Base-by-base conservation (phyloP, 2,888 invertebrate genomes). In the Neuroscelio doddi region DNA sequence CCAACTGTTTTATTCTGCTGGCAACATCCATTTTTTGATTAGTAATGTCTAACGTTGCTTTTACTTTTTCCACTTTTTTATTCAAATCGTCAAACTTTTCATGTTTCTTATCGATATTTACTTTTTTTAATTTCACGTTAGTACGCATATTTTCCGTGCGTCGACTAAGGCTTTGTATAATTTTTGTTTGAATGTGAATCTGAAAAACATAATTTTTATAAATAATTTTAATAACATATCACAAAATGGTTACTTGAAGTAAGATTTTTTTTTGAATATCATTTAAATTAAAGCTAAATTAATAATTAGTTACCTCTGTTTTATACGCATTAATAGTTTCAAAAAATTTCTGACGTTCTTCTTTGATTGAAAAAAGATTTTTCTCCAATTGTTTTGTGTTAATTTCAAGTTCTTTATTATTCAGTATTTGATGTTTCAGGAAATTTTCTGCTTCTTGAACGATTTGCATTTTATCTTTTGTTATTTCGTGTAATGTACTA, bases 361-460 rank as follows among this genome's bases (percentile, higher is more conserved):
- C 72, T 32, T 86, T 83, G 0, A 77, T 70, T 27, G 79, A 70
- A 17, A 80, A 74, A 50, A 88, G 84, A 45, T 82, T 80, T 52
- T 82, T 84, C 38, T 86, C 81, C 1, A 85, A 68, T 26, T 72
- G 73, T 71, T 81, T 78, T 71, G 86, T 86, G 36, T 85, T 83
- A 0, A 85, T 80, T 47, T 82, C 77, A 0, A 87, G 78, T 50
- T 89, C 87, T 30, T 80, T 82, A 77, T 91, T 91, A 79, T 89
- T 89, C 12, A 82, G 86, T 36, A 85, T 84, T 79, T 91, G 89
- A 70, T 89, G 89, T 3, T 87, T 85, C 49, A 88, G 85, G 83
- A 91, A 91, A 16, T 84, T 80, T 67, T 89, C 89, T 65, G 89
- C 87, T 74, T 91, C 90, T 55, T 88, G 87, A 27, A 89, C 84